Evolutionary conservation across 2,888 invertebrate species (phyloP), one percentile per base, ranked within the genome.

Genomic region (Campaea margaritaria): DNA sequence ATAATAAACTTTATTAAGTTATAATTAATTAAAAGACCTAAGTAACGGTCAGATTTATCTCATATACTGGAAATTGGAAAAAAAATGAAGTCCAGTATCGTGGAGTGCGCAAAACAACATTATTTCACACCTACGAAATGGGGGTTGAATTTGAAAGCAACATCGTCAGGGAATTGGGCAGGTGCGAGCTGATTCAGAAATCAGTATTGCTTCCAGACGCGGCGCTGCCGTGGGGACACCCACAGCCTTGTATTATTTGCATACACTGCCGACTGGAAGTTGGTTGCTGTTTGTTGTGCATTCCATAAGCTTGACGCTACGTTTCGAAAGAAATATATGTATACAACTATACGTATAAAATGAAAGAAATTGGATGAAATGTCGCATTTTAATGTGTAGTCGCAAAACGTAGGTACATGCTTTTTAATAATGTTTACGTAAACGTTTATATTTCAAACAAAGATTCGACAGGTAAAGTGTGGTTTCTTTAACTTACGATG

Each of bases 141-240:
- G 77, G 82, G 79, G 83, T 82, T 79, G 82, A 79, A 86, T 82
- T 74, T 75, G 76, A 75, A 83, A 76, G 77, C 73, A 72, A 76
- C 70, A 73, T 79, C 69, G 60, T 49, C 64, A 66, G 76, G 76
- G 82, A 81, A 83, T 82, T 74, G 79, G 75, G 78, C 82, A 86
- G 86, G 85, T 85, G 82, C 74, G 74, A 76, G 74, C 72, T 73
- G 78, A 78, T 81, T 76, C 78, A 78, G 78, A 74, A 81, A 79
- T 83, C 81, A 78, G 80, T 80, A 83, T 79, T 81, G 78, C 78
- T 75, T 74, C 72, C 75, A 70, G 74, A 69, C 68, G 66, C 72
- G 76, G 70, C 79, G 73, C 83, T 78, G 74, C 83, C 83, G 64
- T 63, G 71, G 85, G 85, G 85, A 83, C 78, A 65, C 58, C 65